phyloP scores from a whole-genome alignment of 2,113 vertebrate genomes.

The Poecilia latipinna region DNA sequence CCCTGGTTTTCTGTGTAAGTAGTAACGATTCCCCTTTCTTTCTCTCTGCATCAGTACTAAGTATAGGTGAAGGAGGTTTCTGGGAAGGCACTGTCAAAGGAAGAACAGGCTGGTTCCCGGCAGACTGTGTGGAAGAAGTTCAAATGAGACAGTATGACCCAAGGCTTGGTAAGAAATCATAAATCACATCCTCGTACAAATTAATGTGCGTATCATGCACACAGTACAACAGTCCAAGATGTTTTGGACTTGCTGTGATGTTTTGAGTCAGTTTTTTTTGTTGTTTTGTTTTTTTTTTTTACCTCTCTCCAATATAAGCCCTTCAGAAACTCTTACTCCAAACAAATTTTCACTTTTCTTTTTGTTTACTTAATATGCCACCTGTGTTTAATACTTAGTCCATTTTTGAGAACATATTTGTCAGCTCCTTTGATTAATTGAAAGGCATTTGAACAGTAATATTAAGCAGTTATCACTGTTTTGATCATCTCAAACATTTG shows the following conservation, averaged over 20 bases:
- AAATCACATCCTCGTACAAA: conserved; percentile 5
- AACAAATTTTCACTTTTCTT: too few species aligned
- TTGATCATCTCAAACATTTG: not conserved
- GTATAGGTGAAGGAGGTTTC: conserved; percentile 97
- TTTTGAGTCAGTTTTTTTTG: too few species aligned
- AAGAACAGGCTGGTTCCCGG: conserved; percentile 97
- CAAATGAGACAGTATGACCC: conserved; percentile 96
- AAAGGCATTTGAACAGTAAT: too few species aligned
- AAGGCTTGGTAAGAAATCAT: conserved; percentile 85
- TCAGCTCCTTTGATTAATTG: too few species aligned
- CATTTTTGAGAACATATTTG: too few species aligned
- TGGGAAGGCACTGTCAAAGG: conserved; percentile 98
- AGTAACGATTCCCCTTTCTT: conserved; percentile 21
- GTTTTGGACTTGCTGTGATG: too few species aligned
- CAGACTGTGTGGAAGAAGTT: conserved; percentile 97
- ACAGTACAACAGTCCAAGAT: too few species aligned
- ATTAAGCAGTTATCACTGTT: not conserved
- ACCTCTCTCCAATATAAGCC: too few species aligned
- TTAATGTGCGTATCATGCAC: not conserved
- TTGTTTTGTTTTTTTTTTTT: too few species aligned
- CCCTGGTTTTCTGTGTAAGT: conserved; percentile 18
- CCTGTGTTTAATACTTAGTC: too few species aligned
- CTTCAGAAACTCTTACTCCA: too few species aligned
- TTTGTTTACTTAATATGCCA: too few species aligned
- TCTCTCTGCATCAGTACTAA: conserved; percentile 86